phyloP scores from a whole-genome alignment of 2,888 invertebrate species.

The Deilephila porcellus region DNA sequence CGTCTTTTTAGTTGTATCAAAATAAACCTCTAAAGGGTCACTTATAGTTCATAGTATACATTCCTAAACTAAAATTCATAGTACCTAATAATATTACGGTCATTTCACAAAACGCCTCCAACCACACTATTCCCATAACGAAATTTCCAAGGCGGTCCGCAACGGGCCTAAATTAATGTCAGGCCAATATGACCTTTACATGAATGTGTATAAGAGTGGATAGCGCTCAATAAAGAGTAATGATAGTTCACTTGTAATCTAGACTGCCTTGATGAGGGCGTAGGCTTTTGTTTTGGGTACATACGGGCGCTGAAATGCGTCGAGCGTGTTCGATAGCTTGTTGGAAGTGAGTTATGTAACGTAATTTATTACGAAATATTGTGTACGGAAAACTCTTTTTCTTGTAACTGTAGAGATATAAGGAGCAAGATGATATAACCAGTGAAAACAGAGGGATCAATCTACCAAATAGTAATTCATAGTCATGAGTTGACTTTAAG shows the following conservation, averaged over 20 bases:
- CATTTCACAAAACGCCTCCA: neutral
- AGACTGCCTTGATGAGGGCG: slow-evolving; percentile 69
- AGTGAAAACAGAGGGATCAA: no score
- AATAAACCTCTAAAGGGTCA: no score
- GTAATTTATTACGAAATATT: neutral
- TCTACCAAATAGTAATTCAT: no score
- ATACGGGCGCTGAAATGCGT: slow-evolving; percentile 36
- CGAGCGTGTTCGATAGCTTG: slow-evolving; percentile 33
- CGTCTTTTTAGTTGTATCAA: no score
- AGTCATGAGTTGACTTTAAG: no score
- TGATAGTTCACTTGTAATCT: slow-evolving; percentile 47
- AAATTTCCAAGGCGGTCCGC: slow-evolving; percentile 27
- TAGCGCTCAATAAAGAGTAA: slow-evolving; percentile 45
- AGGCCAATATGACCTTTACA: slow-evolving; percentile 53
- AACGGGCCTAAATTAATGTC: slow-evolving; percentile 40
- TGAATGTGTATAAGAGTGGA: slow-evolving; percentile 44
- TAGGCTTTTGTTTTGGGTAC: slow-evolving; percentile 51
- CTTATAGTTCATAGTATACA: no score
- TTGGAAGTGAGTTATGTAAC: neutral
- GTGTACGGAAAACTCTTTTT: no score
- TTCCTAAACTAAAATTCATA: no score
- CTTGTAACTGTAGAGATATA: no score
- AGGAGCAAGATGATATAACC: no score
- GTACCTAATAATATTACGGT: neutral
- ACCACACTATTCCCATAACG: neutral